Conservation (phyloP, 2,113 vertebrate species). For the Tichodroma muraria region DNA sequence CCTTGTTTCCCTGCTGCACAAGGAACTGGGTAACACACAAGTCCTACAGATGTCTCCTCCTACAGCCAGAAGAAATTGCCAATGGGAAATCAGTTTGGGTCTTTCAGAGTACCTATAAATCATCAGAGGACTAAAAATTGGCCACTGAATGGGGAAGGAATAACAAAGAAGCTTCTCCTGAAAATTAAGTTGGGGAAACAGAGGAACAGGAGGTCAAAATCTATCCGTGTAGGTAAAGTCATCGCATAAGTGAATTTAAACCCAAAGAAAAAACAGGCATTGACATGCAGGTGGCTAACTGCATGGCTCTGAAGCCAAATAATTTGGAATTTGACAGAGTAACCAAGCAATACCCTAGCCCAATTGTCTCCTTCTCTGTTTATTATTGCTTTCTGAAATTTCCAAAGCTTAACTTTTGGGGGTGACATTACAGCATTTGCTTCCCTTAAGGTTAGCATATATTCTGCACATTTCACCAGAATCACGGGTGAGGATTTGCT, state of each 20-base stretch:
- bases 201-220: not conserved
- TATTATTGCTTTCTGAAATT: not conserved
- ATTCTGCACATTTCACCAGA: not conserved
- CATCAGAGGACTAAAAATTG: not conserved
- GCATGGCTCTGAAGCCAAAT: not conserved
- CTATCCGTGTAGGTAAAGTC: not conserved
- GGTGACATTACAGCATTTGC: not conserved
- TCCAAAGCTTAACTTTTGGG: not conserved
- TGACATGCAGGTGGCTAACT: not conserved
- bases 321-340: not conserved
- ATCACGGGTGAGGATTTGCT: not conserved
- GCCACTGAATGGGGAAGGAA: not conserved
- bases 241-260: not conserved
- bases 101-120: not conserved
- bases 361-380: not conserved
- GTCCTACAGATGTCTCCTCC: too few relatives aligned
- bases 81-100: not conserved
- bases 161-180: not conserved
- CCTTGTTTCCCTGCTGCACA: too few relatives aligned
- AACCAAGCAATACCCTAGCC: not conserved
- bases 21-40: too few relatives aligned
- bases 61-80: not conserved
- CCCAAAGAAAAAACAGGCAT: not conserved
- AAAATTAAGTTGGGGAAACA: not conserved
- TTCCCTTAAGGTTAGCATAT: not conserved